phyloP scores from a whole-genome alignment of 2,797 vertebrate species.

The Eremophila alpestris region DNA sequence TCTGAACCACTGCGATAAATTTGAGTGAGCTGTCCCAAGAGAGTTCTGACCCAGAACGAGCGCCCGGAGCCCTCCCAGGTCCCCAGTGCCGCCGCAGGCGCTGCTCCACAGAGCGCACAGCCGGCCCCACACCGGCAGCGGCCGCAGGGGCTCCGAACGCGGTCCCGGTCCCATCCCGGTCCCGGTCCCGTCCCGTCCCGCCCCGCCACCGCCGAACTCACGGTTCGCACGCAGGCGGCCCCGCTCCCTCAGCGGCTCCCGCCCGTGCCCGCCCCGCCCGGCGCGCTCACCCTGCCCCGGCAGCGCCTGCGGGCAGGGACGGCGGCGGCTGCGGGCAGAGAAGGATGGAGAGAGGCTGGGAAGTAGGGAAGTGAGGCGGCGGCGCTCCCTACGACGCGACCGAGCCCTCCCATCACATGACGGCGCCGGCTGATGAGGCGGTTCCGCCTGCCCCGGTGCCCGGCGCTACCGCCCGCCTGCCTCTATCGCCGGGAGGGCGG shows the following conservation, averaged over 20 bases:
- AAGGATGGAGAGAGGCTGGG: neutral
- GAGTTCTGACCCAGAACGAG: neutral
- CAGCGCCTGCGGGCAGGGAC: neutral
- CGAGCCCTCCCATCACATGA: neutral
- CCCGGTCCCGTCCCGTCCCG: neutral
- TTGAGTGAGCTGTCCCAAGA: neutral
- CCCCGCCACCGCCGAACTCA: neutral
- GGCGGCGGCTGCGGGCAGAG: no score
- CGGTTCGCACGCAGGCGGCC: neutral
- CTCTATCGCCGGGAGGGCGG: rapidly evolving
- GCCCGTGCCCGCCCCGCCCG: neutral
- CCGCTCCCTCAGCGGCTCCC: neutral
- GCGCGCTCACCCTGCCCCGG: neutral
- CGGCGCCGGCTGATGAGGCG: conserved; percentile 46
- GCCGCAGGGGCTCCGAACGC: neutral
- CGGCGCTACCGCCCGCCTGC: rapidly evolving
- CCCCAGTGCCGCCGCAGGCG: neutral
- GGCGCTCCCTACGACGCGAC: neutral
- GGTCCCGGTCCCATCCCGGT: rapidly evolving
- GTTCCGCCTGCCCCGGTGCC: neutral
- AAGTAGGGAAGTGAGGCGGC: neutral
- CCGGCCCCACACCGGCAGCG: rapidly evolving
- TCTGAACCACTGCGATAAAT: no score
- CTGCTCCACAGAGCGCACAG: neutral
- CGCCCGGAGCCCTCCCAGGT: neutral